phyloP scores from a whole-genome alignment of 2,113 vertebrate genomes.

The Varanus komodoensis region DNA sequence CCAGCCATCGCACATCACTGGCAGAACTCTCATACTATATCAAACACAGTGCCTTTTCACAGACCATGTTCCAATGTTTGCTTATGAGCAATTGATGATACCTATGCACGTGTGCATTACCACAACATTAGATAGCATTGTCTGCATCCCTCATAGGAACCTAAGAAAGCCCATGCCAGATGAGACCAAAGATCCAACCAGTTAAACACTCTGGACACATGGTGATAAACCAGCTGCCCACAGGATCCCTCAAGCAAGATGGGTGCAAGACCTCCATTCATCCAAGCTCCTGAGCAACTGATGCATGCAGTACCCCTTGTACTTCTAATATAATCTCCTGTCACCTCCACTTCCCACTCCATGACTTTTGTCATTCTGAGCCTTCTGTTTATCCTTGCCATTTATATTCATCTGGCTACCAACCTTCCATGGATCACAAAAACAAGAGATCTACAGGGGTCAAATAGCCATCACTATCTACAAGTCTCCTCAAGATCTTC shows the following conservation, averaged over 20 bases:
- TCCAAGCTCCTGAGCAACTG: too few relatives aligned
- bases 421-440: background rate
- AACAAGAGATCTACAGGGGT: too few relatives aligned
- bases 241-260: too few relatives aligned
- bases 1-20: background rate
- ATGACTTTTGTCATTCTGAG: background rate
- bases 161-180: too few relatives aligned
- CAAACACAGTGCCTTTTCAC: background rate
- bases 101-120: too few relatives aligned
- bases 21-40: background rate
- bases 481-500: background rate
- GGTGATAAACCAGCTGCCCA: too few relatives aligned
- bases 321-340: background rate
- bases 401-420: background rate
- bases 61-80: background rate
- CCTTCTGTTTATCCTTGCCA: background rate
- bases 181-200: too few relatives aligned
- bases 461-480: background rate
- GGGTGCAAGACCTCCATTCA: too few relatives aligned
- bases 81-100: background rate
- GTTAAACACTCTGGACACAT: too few relatives aligned
- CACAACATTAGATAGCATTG: too few relatives aligned
- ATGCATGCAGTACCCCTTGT: too few relatives aligned
- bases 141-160: background rate
- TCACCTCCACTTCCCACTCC: too few relatives aligned